Evolutionary conservation across 2,113 vertebrate species (phyloP).

Genomic region (Takifugu bimaculatus): DNA sequence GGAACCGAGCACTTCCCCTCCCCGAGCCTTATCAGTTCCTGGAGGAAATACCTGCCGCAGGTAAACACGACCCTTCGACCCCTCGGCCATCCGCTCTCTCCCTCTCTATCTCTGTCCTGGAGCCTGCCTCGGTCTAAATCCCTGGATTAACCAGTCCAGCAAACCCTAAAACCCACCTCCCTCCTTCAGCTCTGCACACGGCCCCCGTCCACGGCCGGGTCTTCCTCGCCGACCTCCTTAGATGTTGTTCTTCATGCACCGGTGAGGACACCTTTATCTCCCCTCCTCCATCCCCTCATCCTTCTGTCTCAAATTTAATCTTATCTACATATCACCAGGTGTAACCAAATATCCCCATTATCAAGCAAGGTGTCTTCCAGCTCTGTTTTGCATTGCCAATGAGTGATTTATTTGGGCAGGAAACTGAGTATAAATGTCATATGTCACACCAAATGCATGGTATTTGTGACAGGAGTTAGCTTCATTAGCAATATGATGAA

Average conservation of each 20-base stretch:
- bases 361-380: conserved; percentile 57
- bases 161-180: conserved; percentile 11
- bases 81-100: conserved; percentile 56
- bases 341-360: conserved; percentile 66
- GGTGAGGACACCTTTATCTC: conserved; percentile 42
- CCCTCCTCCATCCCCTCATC: conserved; percentile 40
- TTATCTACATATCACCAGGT: conserved; percentile 77
- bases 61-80: conserved; percentile 79
- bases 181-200: conserved; percentile 4
- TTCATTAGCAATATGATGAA: conserved; percentile 57
- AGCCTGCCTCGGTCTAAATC: conserved; percentile 37
- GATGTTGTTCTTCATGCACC: conserved; percentile 65
- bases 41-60: conserved; percentile 81
- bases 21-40: conserved; percentile 74
- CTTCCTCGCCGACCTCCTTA: conserved; percentile 26
- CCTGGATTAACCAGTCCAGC: conserved; percentile 40
- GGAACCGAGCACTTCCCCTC: conserved; percentile 81
- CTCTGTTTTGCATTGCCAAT: conserved; percentile 64
- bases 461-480: conserved; percentile 37
- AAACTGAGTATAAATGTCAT: conserved; percentile 46
- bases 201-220: not conserved
- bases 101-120: conserved; percentile 16
- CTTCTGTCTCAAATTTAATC: conserved; percentile 67
- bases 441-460: conserved; percentile 30
- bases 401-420: conserved; percentile 54